These are phyloP conservation scores for Acholoe squamosa DNA, from an alignment of 2,888 invertebrate species.

Conservation along the genomic window DNA sequence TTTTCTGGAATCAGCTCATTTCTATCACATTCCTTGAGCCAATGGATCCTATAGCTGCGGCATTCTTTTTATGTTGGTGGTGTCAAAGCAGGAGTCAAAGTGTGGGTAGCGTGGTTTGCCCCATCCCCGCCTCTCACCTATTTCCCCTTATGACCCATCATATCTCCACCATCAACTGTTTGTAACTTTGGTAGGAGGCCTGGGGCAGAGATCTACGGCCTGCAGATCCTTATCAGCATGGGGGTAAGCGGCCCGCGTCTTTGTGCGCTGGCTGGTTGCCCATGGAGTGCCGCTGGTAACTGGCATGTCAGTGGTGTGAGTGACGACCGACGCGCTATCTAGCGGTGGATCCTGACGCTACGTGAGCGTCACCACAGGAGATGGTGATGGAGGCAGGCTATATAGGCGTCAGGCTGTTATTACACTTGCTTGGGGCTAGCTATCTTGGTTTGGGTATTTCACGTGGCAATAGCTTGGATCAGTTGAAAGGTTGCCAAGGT, in stretches of 20 bases:
- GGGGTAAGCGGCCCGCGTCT: slow-evolving; percentile 8
- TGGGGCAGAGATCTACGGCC: slow-evolving; percentile 24
- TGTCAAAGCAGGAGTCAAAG: no score
- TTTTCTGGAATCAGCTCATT: no score
- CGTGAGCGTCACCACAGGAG: not conserved
- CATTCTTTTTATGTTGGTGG: no score
- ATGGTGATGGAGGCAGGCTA: not conserved
- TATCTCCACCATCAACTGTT: slow-evolving; percentile 21
- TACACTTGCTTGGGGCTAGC: not conserved
- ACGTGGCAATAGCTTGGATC: no score
- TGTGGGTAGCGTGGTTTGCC: no score
- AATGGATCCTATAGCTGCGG: no score
- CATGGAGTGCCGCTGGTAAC: not conserved
- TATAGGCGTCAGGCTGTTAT: not conserved
- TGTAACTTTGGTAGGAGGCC: not conserved
- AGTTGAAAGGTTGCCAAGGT: no score
- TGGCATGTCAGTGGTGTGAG: not conserved
- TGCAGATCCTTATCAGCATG: not conserved
- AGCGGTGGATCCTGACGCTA: slow-evolving; percentile 16
- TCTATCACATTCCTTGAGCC: no score
- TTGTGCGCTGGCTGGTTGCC: not conserved
- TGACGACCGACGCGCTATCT: slow-evolving; percentile 28
- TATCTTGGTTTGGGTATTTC: no score
- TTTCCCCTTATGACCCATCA: no score
- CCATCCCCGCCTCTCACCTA: no score